These are phyloP conservation scores for Drosophila elegans DNA, from an alignment of 1,140 invertebrate species.

Conservation along the genomic window DNA sequence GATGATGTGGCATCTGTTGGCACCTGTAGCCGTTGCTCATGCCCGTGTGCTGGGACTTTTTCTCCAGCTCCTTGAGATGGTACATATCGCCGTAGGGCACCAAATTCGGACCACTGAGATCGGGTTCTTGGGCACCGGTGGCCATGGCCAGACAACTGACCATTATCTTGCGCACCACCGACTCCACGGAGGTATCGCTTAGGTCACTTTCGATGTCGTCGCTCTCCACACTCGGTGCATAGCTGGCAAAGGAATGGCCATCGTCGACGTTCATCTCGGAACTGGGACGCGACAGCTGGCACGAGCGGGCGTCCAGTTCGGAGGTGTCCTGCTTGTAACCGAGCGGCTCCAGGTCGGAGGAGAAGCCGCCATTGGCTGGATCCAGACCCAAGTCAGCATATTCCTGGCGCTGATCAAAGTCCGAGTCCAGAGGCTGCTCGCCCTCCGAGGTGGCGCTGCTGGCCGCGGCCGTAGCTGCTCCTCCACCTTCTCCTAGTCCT, in stretches of 20 bases:
- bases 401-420: constrained; percentile 47
- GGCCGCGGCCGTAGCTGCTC: constrained; percentile 11
- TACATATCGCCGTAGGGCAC: constrained; percentile 74
- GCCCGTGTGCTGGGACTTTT: constrained; percentile 15
- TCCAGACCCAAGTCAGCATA: constrained; percentile 37
- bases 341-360: constrained; percentile 43
- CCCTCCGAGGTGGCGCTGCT: constrained; percentile 53
- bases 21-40: constrained; percentile 49
- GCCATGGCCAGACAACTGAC: constrained; percentile 56
- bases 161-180: constrained; percentile 61
- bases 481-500: neutral
- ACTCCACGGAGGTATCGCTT: constrained; percentile 62
- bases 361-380: constrained; percentile 40
- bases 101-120: constrained; percentile 60
- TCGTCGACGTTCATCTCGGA: constrained; percentile 35
- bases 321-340: constrained; percentile 23
- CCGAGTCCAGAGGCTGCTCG: constrained; percentile 48
- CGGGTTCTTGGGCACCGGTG: constrained; percentile 53
- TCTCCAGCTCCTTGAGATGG: constrained; percentile 53
- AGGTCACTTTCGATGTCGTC: constrained; percentile 46
- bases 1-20: neutral
- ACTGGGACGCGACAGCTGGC: constrained; percentile 18
- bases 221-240: constrained; percentile 36
- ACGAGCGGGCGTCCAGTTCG: constrained; percentile 14
- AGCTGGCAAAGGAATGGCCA: constrained; percentile 41